Evolutionary conservation across 2,797 vertebrate species (phyloP).

Genomic region (Alauda arvensis): DNA sequence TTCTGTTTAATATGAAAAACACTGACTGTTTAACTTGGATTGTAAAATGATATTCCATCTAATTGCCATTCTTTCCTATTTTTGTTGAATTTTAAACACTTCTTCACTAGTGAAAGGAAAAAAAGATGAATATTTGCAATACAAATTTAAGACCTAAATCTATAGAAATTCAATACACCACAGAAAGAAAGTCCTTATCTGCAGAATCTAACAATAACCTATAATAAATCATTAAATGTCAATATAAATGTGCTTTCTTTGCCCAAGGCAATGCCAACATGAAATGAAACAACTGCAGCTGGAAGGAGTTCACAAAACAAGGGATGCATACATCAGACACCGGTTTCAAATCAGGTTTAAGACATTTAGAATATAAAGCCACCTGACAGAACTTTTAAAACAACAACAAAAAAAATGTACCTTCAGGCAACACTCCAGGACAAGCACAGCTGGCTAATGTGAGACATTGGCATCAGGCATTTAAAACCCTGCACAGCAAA

Average conservation of each 20-base stretch:
- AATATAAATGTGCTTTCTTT: conserved; percentile 40
- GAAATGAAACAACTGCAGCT: conserved; percentile 19
- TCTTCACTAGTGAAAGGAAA: background rate
- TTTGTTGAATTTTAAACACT: conserved; percentile 22
- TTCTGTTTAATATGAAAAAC: conserved; percentile 24
- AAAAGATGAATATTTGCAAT: background rate
- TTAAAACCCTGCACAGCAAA: background rate
- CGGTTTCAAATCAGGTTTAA: background rate
- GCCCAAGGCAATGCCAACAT: conserved; percentile 30
- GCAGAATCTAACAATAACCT: conserved; percentile 40
- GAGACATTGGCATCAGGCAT: background rate
- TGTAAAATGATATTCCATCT: conserved; percentile 38
- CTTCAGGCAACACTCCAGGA: background rate
- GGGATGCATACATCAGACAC: background rate
- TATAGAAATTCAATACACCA: background rate
- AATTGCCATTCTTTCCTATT: background rate
- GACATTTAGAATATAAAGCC: background rate
- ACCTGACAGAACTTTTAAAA: conserved; percentile 14
- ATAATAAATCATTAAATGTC: conserved; percentile 51
- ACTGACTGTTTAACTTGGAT: conserved; percentile 49
- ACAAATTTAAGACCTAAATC: conserved; percentile 44
- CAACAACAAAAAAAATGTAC: background rate
- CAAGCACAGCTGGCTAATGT: background rate
- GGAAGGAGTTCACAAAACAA: background rate
- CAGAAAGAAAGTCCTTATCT: conserved; percentile 27